Evolutionary conservation across 2,797 vertebrate genomes (phyloP).

Genomic region (Schizopygopsis pylzovi): DNA sequence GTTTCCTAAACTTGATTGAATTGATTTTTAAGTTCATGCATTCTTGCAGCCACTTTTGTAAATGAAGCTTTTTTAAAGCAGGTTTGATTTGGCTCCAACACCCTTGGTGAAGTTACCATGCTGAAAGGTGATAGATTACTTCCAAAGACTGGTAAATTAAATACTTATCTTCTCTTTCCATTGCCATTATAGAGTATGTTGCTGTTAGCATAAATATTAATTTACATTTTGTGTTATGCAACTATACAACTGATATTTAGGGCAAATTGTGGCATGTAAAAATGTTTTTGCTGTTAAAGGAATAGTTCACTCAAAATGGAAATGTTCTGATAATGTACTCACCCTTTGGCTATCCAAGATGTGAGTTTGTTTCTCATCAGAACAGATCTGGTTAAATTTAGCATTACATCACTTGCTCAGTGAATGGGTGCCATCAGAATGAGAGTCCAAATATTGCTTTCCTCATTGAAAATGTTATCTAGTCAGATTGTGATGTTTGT

Average conservation of each 20-base stretch:
- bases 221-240: slow-evolving; percentile 5
- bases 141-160: slow-evolving; percentile 67
- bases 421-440: not conserved
- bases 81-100: slow-evolving; percentile 67
- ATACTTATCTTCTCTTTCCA: slow-evolving; percentile 61
- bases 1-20: slow-evolving; percentile 35
- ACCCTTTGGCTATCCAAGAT: not conserved
- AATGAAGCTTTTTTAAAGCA: slow-evolving; percentile 65
- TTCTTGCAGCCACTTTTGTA: slow-evolving; percentile 60
- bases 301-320: not conserved
- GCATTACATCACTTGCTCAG: not conserved
- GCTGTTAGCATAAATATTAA: slow-evolving; percentile 13
- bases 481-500: not conserved
- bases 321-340: not conserved
- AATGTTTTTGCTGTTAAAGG: slow-evolving; percentile 58
- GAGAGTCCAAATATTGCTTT: not conserved
- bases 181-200: slow-evolving; percentile 23
- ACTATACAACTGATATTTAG: not conserved
- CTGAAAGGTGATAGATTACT: slow-evolving; percentile 66
- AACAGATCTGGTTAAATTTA: not conserved
- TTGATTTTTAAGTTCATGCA: slow-evolving; percentile 42
- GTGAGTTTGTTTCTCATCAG: not conserved
- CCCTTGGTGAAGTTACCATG: slow-evolving; percentile 64
- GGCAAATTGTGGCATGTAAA: not conserved
- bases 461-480: not conserved